These are phyloP conservation scores for Leucophenga varia DNA, from an alignment of 1,140 invertebrate genomes.

Conservation along the genomic window DNA sequence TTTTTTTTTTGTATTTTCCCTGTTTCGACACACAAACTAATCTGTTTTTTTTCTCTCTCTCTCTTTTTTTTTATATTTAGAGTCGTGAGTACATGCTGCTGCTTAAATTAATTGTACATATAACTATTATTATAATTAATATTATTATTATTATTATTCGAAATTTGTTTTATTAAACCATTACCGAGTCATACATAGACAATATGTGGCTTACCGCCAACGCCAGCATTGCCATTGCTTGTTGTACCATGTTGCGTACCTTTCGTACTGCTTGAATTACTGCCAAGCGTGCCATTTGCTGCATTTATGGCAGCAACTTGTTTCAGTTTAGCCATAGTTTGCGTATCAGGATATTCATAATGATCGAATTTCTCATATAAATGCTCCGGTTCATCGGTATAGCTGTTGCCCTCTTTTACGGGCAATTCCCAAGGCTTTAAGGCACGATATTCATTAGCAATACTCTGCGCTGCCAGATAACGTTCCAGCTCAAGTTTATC, in stretches of 20 bases:
- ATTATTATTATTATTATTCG: background rate
- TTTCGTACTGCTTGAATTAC: too few species aligned
- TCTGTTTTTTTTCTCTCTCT: too few species aligned
- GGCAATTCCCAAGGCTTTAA: conserved; percentile 54
- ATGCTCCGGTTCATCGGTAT: conserved; percentile 49
- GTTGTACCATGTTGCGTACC: too few species aligned
- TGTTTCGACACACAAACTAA: too few species aligned
- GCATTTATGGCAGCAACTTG: conserved; percentile 32
- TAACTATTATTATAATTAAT: background rate
- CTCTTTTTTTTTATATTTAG: too few species aligned
- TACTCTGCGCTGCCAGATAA: conserved; percentile 50
- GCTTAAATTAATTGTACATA: too few species aligned
- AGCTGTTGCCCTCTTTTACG: conserved; percentile 39
- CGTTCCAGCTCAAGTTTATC: conserved; percentile 54
- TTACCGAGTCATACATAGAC: conserved; percentile 57
- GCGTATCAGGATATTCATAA: conserved; percentile 53
- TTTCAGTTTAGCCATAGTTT: conserved; percentile 48
- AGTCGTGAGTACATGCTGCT: too few species aligned
- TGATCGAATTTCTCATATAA: conserved; percentile 55
- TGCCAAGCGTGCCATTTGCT: background rate
- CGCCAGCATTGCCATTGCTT: conserved; percentile 5
- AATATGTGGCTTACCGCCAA: conserved; percentile 46
- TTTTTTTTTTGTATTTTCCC: too few species aligned
- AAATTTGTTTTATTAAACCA: too few species aligned
- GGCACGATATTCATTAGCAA: conserved; percentile 52